Conservation (phyloP, 2,888 invertebrate species). For the Cosmorhoe ocellata region DNA sequence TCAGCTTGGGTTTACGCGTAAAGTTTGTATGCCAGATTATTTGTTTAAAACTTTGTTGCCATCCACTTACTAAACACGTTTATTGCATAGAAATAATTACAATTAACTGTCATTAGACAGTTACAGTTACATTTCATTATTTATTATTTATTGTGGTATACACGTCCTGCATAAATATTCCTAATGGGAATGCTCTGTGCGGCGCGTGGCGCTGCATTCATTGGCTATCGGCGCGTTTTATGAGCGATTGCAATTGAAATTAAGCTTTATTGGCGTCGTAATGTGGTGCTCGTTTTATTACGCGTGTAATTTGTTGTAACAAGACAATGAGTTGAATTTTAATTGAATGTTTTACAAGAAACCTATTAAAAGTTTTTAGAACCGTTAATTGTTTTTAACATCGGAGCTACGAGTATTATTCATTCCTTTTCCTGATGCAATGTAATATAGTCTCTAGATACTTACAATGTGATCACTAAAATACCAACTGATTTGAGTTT, state of each 20-base stretch:
- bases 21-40: slow-evolving; percentile 6
- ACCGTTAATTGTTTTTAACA: neutral
- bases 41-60: slow-evolving; percentile 8
- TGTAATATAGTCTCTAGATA: no score
- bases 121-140: no score
- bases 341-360: slow-evolving; percentile 10
- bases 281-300: slow-evolving; percentile 10
- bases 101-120: no score
- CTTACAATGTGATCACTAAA: no score
- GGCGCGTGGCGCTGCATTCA: slow-evolving; percentile 12
- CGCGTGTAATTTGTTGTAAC: slow-evolving; percentile 15
- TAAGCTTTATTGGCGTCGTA: slow-evolving; percentile 14
- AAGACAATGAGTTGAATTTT: slow-evolving; percentile 10
- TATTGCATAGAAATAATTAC: neutral
- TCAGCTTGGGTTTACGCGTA: slow-evolving; percentile 12
- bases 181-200: slow-evolving; percentile 1
- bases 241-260: slow-evolving; percentile 13
- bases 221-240: slow-evolving; percentile 15
- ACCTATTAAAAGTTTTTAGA: neutral
- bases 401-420: no score
- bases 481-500: no score
- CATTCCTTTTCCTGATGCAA: no score
- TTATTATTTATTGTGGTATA: neutral
- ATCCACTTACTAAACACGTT: neutral
- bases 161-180: neutral